Evolutionary conservation across 2,797 vertebrate genomes (phyloP), one percentile per base, ranked within the genome.

Genomic region (Periparus ater): DNA sequence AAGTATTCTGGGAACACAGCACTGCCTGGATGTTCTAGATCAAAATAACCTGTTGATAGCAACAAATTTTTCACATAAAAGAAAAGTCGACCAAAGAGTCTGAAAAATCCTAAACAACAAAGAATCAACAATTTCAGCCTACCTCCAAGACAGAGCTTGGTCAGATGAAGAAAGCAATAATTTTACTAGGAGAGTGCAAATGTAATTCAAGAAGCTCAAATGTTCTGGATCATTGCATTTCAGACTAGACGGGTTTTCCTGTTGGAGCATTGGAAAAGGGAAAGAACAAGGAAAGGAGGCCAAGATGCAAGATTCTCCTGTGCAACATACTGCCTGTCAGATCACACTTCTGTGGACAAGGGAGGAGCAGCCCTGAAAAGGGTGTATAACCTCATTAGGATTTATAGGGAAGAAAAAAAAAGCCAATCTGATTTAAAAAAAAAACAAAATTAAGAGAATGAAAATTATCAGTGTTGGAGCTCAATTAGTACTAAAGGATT

Each of bases 1-100:
- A 95, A 62, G 55, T 81, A 85, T 78, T 89, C 51, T 82, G 84
- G 54, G 81, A 96, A 92, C 58, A 92, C 26, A 92, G 47, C 34
- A 66, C 42, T 76, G 54, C 11, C 55, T 73, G n/a, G 25, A 58
- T 88, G 36, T 85, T 91, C 78, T 73, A 93, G 63, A 87, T 57
- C 81, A 72, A 92, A 95, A 60, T 25, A 73, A 89, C 72, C 50
- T 68, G 62, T 34, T 86, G 74, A 74, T 11, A 71, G 57, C 50
- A 79, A 85, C 38, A 34, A 58, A 2, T 57, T 54, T 61, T 76
- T 73, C 62, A 50, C 77, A 61, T 45, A 57, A 44, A 86, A 50
- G 8, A 91, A 44, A 80, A 50, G 48, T 4, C 57, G 22, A 63
- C 9, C n/a, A 75, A 72, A 42, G 10, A 87, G 25, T 54, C 51